These are phyloP conservation scores for Artibeus jamaicensis DNA, from an alignment of 2,797 vertebrate genomes.

Conservation along the genomic window DNA sequence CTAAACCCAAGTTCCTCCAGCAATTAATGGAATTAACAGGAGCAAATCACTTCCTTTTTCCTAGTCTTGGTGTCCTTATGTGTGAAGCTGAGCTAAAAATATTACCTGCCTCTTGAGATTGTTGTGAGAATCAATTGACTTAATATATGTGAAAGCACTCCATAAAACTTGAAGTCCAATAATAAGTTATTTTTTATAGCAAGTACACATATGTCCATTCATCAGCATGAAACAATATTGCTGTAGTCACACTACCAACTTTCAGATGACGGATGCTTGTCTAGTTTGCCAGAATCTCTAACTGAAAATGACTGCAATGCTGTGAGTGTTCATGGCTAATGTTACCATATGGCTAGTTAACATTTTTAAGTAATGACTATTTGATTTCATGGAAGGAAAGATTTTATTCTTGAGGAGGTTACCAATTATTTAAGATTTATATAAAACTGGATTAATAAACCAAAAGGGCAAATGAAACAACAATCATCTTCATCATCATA, in stretches of 20 bases:
- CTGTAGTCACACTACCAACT: background rate
- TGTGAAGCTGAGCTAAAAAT: constrained; percentile 40
- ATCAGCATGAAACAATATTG: constrained; percentile 19
- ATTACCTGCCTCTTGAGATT: background rate
- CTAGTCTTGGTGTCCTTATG: background rate
- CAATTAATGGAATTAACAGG: constrained; percentile 44
- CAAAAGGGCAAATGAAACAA: background rate
- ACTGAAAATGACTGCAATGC: background rate
- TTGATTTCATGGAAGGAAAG: constrained; percentile 20
- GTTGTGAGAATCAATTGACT: background rate
- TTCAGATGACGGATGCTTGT: background rate
- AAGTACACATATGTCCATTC: background rate
- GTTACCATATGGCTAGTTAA: background rate
- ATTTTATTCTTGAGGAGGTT: background rate
- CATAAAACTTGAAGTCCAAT: constrained; percentile 38
- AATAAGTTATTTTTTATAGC: constrained; percentile 37
- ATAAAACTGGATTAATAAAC: background rate
- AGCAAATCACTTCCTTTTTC: constrained; percentile 17
- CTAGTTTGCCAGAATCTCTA: background rate
- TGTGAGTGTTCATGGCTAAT: background rate
- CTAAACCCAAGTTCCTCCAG: background rate
- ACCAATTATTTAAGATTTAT: background rate
- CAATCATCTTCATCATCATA: background rate
- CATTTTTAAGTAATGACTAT: background rate
- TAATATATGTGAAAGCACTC: constrained; percentile 25